Evolutionary conservation across 2,797 vertebrate species (phyloP).

Genomic region (Sylvilagus floridanus): DNA sequence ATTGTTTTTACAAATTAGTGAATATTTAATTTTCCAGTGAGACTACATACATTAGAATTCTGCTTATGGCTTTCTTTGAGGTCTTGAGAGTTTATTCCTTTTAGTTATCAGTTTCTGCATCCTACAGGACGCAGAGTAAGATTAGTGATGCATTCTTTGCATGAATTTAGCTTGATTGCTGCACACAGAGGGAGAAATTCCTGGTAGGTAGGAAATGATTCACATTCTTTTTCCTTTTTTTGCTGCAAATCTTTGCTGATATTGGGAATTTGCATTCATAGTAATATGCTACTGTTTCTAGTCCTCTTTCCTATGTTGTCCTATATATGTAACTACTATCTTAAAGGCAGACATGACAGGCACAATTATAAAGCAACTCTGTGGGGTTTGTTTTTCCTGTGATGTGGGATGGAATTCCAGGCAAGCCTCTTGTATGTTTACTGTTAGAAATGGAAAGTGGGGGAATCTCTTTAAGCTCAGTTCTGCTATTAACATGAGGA

Average conservation of each 20-base stretch:
- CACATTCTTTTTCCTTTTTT: not conserved
- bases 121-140: not conserved
- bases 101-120: not conserved
- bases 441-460: not conserved
- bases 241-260: not conserved
- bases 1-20: not conserved
- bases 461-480: not conserved
- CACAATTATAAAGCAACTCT: not conserved
- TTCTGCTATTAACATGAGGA: not conserved
- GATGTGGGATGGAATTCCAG: not conserved
- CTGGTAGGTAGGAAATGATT: not conserved
- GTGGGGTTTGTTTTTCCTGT: not conserved
- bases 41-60: not conserved
- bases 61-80: not conserved
- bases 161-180: not conserved
- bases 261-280: conserved; percentile 5
- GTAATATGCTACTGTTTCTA: not conserved
- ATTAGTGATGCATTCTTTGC: not conserved
- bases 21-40: not conserved
- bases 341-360: not conserved
- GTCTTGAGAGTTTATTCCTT: not conserved
- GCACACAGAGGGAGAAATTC: not conserved
- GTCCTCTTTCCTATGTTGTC: not conserved
- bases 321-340: not conserved
- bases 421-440: not conserved